These are phyloP conservation scores for Diaphora mendica DNA, from an alignment of 2,888 invertebrate genomes.

Conservation along the genomic window DNA sequence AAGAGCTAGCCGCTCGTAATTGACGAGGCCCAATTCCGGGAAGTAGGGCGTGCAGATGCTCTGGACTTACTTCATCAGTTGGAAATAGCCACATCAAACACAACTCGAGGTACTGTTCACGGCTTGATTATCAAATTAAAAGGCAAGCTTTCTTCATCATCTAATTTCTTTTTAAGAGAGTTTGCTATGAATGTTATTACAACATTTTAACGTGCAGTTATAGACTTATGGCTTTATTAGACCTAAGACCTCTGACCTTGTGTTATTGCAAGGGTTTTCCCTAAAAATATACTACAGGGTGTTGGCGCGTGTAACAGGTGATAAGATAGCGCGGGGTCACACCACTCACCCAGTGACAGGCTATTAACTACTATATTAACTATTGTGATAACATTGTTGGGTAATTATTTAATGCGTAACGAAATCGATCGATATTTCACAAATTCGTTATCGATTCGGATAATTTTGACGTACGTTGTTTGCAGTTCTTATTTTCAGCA, in stretches of 20 bases:
- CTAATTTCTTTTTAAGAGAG: background rate
- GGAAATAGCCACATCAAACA: slow-evolving; percentile 11
- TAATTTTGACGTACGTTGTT: background rate
- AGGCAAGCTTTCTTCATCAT: background rate
- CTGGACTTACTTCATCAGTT: slow-evolving; percentile 7
- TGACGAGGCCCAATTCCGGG: slow-evolving; percentile 36
- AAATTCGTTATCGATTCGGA: background rate
- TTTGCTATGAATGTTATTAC: too few relatives aligned
- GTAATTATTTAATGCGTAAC: background rate
- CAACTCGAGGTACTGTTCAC: background rate
- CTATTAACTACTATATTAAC: slow-evolving; percentile 1
- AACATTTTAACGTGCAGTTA: too few relatives aligned
- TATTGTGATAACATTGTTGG: background rate
- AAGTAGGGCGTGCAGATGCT: slow-evolving; percentile 42
- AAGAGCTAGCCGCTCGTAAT: slow-evolving; percentile 30
- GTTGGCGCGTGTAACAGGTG: background rate
- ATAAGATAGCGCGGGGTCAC: background rate
- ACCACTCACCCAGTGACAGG: background rate
- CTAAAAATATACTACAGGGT: background rate
- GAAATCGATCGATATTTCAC: background rate
- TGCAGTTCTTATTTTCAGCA: background rate
- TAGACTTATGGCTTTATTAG: too few relatives aligned
- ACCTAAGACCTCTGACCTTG: too few relatives aligned
- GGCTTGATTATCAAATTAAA: background rate
- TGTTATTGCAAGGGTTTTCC: background rate